Evolutionary conservation across 2,113 vertebrate species (phyloP).

Genomic region (Rostratula benghalensis): DNA sequence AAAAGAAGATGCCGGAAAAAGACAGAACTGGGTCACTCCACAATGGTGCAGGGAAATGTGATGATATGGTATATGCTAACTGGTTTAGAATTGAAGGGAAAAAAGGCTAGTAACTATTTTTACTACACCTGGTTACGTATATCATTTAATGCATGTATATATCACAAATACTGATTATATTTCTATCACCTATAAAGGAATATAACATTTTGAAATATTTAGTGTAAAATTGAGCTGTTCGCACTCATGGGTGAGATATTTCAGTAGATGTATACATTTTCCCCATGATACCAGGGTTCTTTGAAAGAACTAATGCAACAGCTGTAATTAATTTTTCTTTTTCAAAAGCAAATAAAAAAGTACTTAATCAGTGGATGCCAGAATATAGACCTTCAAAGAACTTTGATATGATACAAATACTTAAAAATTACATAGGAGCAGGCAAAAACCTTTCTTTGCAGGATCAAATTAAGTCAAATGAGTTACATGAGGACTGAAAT

Average conservation of each 20-base stretch:
- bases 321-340: slow-evolving; percentile 38
- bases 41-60: neutral
- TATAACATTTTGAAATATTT: slow-evolving; percentile 4
- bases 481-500: neutral
- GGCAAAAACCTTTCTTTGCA: neutral
- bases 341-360: neutral
- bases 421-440: neutral
- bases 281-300: neutral
- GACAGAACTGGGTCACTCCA: slow-evolving; percentile 59
- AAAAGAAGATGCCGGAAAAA: neutral
- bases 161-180: neutral
- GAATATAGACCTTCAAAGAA: neutral
- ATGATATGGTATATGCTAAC: neutral
- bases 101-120: neutral
- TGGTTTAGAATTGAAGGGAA: neutral
- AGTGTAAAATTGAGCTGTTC: neutral
- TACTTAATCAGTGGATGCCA: neutral
- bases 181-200: neutral
- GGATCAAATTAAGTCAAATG: neutral
- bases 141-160: neutral
- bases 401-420: neutral
- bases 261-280: neutral
- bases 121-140: neutral
- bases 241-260: neutral
- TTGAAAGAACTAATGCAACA: neutral